phyloP scores from a whole-genome alignment of 2,797 vertebrate species.

The Myotis findleyi region DNA sequence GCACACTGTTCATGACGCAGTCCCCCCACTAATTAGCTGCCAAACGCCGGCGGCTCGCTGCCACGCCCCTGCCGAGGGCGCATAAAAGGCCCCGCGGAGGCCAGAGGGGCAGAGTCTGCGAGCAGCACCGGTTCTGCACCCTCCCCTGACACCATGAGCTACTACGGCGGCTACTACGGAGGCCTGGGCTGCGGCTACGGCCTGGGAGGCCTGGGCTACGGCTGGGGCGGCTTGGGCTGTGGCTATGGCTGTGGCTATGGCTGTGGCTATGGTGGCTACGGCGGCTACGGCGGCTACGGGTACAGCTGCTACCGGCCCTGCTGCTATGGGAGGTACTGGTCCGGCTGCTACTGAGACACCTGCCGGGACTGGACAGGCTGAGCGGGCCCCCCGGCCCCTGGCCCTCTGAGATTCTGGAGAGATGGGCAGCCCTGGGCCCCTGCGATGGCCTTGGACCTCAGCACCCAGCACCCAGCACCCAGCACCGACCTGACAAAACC shows the following conservation, averaged over 20 bases:
- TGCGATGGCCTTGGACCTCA: too few species aligned
- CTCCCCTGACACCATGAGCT: constrained; percentile 32
- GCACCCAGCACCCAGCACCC: too few species aligned
- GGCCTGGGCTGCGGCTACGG: background rate
- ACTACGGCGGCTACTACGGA: background rate
- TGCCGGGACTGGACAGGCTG: too few species aligned
- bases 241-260: background rate
- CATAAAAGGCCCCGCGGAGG: background rate
- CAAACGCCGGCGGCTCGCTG: background rate
- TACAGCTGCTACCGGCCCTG: background rate
- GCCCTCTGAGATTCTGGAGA: too few species aligned
- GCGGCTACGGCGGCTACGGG: background rate
- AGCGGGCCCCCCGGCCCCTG: too few species aligned
- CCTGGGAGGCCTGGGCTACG: background rate
- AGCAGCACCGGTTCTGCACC: background rate
- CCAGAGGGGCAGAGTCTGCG: background rate
- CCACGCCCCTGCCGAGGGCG: background rate
- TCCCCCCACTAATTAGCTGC: background rate
- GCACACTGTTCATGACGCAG: background rate
- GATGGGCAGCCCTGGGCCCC: too few species aligned
- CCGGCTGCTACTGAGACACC: constrained; percentile 40
- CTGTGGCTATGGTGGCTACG: background rate
- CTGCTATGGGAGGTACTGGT: constrained; percentile 26
- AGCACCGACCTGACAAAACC: too few species aligned
- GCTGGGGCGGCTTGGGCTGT: background rate